These are phyloP conservation scores for Empidonax alnorum DNA, from an alignment of 2,113 vertebrate genomes.

Conservation along the genomic window DNA sequence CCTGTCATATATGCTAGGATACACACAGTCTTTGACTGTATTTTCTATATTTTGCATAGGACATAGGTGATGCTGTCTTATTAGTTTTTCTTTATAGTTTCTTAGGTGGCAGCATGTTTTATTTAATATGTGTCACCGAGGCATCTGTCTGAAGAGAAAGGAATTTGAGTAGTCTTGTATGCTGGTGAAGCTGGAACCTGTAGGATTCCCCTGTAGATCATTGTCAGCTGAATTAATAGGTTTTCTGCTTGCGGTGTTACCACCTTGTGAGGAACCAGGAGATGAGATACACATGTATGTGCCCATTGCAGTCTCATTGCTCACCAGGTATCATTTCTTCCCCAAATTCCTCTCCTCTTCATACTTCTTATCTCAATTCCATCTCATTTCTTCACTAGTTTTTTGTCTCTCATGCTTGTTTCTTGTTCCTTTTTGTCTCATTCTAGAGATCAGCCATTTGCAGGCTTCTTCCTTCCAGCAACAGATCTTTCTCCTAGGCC, in stretches of 20 bases:
- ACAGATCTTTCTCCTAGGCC: background rate
- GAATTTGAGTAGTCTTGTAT: background rate
- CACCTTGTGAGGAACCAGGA: background rate
- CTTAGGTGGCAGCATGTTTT: background rate
- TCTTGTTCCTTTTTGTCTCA: background rate
- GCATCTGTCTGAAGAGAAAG: background rate
- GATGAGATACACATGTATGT: fast-evolving
- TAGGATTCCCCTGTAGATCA: background rate
- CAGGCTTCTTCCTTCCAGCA: background rate
- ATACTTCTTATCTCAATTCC: background rate
- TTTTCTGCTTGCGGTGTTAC: background rate
- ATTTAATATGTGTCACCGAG: background rate
- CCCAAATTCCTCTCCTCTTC: background rate
- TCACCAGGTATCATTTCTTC: background rate
- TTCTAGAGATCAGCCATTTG: background rate
- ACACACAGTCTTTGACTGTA: background rate
- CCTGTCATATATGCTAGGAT: background rate
- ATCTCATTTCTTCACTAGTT: background rate
- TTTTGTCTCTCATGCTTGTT: background rate
- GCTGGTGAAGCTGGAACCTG: background rate
- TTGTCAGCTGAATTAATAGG: background rate
- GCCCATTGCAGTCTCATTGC: background rate
- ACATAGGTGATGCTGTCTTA: background rate
- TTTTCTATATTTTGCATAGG: background rate
- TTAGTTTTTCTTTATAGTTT: background rate